Evolutionary conservation across 2,797 vertebrate genomes (phyloP).

Genomic region (Anabas testudineus): DNA sequence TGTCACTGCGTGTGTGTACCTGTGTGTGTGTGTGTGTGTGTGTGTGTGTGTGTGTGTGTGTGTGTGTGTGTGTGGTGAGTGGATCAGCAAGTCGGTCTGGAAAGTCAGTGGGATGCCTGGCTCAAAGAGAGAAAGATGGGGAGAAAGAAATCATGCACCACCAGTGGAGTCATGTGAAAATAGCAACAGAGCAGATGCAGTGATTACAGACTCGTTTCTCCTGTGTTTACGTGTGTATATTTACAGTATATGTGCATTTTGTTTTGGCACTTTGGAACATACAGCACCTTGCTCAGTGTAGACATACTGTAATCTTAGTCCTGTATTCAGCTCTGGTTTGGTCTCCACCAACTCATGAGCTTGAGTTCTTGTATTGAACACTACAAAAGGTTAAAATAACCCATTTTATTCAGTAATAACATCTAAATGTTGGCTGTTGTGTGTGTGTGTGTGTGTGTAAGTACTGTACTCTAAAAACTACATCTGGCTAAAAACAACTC

Average conservation of each 20-base stretch:
- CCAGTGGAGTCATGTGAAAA: conserved; percentile 44
- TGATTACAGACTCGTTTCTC: conserved; percentile 31
- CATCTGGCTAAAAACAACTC: conserved; percentile 2
- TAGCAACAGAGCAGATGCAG: conserved; percentile 40
- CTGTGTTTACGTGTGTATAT: conserved; percentile 11
- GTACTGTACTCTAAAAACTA: too few relatives aligned
- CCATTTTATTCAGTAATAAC: too few relatives aligned
- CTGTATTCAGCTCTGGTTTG: too few relatives aligned
- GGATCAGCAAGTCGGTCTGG: conserved; percentile 37
- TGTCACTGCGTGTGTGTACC: conserved; percentile 34
- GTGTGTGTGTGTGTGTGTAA: too few relatives aligned
- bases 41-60: conserved; percentile 10
- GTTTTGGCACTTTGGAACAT: too few relatives aligned
- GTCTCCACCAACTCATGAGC: too few relatives aligned
- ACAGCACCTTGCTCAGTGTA: too few relatives aligned
- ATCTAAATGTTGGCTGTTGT: too few relatives aligned
- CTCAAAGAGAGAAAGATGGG: conserved; percentile 42
- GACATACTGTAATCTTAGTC: too few relatives aligned
- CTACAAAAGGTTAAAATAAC: too few relatives aligned
- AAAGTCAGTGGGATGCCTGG: conserved; percentile 49
- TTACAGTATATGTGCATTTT: conserved; percentile 31
- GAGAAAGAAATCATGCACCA: conserved; percentile 32
- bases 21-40: conserved; percentile 2
- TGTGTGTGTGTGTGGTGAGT: conserved; percentile 15
- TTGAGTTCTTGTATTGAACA: too few relatives aligned